Conservation (phyloP, 2,113 vertebrate species). For the Mixornis gularis region DNA sequence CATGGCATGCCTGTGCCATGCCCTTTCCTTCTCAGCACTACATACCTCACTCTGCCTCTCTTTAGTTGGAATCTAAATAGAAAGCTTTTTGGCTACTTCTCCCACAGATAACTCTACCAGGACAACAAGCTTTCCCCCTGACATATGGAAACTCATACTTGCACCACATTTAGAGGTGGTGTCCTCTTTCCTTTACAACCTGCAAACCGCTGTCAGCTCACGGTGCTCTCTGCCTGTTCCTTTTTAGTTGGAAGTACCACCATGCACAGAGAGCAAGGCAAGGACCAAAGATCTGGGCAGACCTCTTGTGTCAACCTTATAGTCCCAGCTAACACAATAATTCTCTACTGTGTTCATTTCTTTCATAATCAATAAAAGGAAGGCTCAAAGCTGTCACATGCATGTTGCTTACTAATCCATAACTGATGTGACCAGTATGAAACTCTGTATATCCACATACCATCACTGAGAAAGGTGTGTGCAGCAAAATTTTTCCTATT, state of each 20-base stretch:
- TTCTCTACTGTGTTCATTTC: background rate
- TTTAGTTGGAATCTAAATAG: background rate
- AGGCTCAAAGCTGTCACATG: background rate
- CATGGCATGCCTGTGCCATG: too few relatives aligned
- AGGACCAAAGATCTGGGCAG: background rate
- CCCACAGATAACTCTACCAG: background rate
- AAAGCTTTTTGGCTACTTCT: background rate
- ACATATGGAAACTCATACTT: background rate
- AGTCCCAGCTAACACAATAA: background rate
- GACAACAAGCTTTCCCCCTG: too few relatives aligned
- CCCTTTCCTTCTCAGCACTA: background rate
- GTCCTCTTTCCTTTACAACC: background rate
- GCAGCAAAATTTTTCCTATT: conserved; percentile 2
- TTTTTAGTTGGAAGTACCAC: background rate
- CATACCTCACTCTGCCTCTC: background rate
- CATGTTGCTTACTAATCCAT: background rate
- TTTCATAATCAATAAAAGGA: background rate
- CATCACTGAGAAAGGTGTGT: background rate
- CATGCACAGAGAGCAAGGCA: background rate
- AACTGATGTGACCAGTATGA: background rate
- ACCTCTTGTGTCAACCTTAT: fast-evolving
- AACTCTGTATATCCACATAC: background rate
- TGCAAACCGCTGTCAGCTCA: fast-evolving
- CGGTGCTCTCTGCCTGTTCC: background rate
- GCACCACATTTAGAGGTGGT: background rate